Evolutionary conservation across 1,140 invertebrate species (phyloP), one percentile per base, ranked within the genome.

Genomic region (Panonychus citri): DNA sequence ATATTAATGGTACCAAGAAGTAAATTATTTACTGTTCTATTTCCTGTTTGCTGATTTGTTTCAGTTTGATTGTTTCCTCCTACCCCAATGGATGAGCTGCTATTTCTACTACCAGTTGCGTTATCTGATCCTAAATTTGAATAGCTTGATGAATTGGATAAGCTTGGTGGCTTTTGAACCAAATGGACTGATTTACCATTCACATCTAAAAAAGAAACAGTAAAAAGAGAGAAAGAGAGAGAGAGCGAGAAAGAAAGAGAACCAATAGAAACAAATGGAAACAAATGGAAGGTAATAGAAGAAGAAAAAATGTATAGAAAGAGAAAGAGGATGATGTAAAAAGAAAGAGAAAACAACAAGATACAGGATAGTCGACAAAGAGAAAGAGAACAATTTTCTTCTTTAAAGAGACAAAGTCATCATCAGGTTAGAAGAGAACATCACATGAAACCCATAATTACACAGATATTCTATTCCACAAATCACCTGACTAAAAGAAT

Each of bases 151-250:
- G n/a, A 74, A 56, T 27, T 37, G 53, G 3, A 54, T 55, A 21
- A 60, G 49, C 85, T 85, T 5, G 83, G 78, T 5, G 72, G 66
- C 37, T 84, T 73, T 70, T 89, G 82, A n/a, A 93, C 89, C 64
- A 95, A 75, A 69, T 95, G 89, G 50, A 95, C 77, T 19, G 88
- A 86, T 72, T 91, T 91, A 2, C 83, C 85, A 70, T 88, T 75
- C 13, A 93, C 80, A 77, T 86, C 88, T 19, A 17, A 53, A 27
- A 10, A n/a, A 7, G 7, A 5, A 5, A 34, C 5, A 34, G 30
- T 5, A 34, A 21, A n/a, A 24, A n/a, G 3, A 21, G 13, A 2
- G n/a, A 13, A 2, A 46, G 43, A n/a, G n/a, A 46, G n/a, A 43
- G 7, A 43, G 17, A 17, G 42, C 5, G 5, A 46, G 43, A 46